Conservation (phyloP, 2,888 invertebrate species). For the Acrocyrtus sp. region DNA sequence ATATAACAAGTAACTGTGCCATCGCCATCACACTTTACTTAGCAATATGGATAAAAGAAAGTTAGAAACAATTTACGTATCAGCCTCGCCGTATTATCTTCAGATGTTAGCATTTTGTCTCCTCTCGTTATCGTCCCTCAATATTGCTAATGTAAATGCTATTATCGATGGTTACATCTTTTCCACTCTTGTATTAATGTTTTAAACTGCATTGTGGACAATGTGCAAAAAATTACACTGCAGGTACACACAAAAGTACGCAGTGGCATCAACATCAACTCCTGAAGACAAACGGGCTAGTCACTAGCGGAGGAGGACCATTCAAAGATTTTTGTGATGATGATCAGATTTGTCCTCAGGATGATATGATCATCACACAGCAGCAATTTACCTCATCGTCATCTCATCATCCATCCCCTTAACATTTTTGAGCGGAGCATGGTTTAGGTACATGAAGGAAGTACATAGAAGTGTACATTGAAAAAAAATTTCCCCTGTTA, state of each 20-base stretch:
- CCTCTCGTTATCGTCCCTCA: no score
- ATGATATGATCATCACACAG: background rate
- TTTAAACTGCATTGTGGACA: background rate
- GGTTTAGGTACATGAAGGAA: background rate
- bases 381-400: no score
- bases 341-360: constrained; percentile 5
- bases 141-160: background rate
- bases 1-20: no score
- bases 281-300: background rate
- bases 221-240: background rate
- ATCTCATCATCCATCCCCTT: background rate
- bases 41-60: no score
- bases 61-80: no score
- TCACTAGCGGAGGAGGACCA: no score
- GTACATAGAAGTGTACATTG: background rate
- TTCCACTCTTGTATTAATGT: background rate
- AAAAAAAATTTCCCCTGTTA: background rate
- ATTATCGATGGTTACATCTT: background rate
- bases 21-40: no score
- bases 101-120: no score
- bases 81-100: no score
- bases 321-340: constrained; percentile 18
- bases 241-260: background rate
- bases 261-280: background rate
- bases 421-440: background rate